Conservation (phyloP, 2,113 vertebrate genomes). For the Alligator sinensis region DNA sequence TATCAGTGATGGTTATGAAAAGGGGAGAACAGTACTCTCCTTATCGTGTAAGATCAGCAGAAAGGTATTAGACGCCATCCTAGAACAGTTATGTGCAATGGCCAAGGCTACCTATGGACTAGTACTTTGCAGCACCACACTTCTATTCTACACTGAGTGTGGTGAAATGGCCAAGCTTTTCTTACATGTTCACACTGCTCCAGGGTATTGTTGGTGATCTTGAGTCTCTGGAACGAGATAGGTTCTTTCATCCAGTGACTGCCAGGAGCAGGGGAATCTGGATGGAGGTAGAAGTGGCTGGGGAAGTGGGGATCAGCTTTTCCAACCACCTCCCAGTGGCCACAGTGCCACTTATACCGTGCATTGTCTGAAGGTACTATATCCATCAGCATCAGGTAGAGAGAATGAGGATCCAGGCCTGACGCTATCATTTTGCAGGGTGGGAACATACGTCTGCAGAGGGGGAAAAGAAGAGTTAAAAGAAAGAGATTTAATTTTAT, state of each 20-base stretch:
- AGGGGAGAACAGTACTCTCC: accelerated
- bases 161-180: background rate
- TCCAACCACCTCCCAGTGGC: slow-evolving; percentile 84
- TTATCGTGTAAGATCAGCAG: background rate
- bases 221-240: slow-evolving; percentile 83
- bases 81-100: too few relatives aligned
- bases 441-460: slow-evolving; percentile 80
- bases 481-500: background rate
- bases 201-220: slow-evolving; percentile 84
- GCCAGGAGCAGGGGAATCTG: slow-evolving; percentile 81
- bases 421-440: slow-evolving; percentile 83
- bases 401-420: slow-evolving; percentile 82
- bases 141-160: background rate
- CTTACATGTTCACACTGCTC: slow-evolving; percentile 82
- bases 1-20: background rate
- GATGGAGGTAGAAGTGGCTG: slow-evolving; percentile 82
- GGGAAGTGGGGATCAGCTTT: slow-evolving; percentile 84
- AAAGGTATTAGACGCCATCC: background rate
- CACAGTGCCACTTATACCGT: slow-evolving; percentile 87
- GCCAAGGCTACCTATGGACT: background rate
- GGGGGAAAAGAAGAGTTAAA: background rate
- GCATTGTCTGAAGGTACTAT: slow-evolving; percentile 80
- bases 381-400: slow-evolving; percentile 82
- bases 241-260: slow-evolving; percentile 87
- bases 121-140: background rate